A percentile compares a stretch with the other conserved stretches of the same genome.
Conservation (phyloP, 2,113 vertebrate genomes). For the human region GRCh38 chr12:16521501-16522000, state of each 20-base stretch:
- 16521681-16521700: conserved; percentile 54
- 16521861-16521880: conserved; percentile 86
- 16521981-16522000: conserved; percentile 83
- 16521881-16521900: conserved; percentile 84
- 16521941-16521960: conserved; percentile 82
- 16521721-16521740: conserved; percentile 38
- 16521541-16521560: conserved; percentile 77
- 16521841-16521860: conserved; percentile 84
- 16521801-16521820: conserved; percentile 58
- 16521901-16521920: conserved; percentile 88
- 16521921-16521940: conserved; percentile 87
- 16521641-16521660: neutral
- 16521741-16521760: conserved; percentile 57
- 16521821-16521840: conserved; percentile 70
- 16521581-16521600: conserved; percentile 62
- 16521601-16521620: conserved; percentile 64
- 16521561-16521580: conserved; percentile 73
- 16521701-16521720: conserved; percentile 63
- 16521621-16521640: neutral
- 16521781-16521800: conserved; percentile 44
- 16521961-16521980: conserved; percentile 85
- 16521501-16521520: conserved; percentile 67
- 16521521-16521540: conserved; percentile 78
- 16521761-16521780: conserved; percentile 45
- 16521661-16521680: neutral